Conservation (phyloP, 1,140 invertebrate species). For the Drosophila mojavensis region DNA sequence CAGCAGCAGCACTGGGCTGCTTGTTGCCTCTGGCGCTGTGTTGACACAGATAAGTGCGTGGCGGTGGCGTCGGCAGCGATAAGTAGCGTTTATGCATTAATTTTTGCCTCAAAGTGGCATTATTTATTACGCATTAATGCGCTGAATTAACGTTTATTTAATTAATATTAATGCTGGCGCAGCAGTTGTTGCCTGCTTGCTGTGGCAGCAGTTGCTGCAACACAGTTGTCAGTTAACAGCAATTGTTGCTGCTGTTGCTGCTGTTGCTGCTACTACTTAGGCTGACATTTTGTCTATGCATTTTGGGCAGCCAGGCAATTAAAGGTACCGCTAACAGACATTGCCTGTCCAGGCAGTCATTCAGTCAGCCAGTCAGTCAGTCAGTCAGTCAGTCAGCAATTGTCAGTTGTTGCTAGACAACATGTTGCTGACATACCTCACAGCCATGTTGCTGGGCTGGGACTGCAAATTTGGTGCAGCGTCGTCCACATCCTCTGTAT, state of each 20-base stretch:
- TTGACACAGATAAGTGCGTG: slow-evolving; percentile 82
- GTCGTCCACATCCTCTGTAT: slow-evolving; percentile 46
- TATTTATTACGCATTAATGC: slow-evolving; percentile 82
- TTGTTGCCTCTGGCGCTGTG: slow-evolving; percentile 57
- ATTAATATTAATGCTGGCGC: slow-evolving; percentile 81
- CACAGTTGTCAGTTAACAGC: slow-evolving; percentile 38
- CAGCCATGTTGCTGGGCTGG: slow-evolving; percentile 36
- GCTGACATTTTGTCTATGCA: slow-evolving; percentile 47
- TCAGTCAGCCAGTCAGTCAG: slow-evolving; percentile 35
- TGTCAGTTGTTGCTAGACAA: slow-evolving; percentile 53
- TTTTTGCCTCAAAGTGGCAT: slow-evolving; percentile 78
- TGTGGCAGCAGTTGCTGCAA: slow-evolving; percentile 19
- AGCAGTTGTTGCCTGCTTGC: slow-evolving; percentile 14
- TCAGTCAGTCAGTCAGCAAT: slow-evolving; percentile 33
- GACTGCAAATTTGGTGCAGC: slow-evolving; percentile 48
- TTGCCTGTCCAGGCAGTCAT: slow-evolving; percentile 37
- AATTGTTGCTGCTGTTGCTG: slow-evolving; percentile 22
- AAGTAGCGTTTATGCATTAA: slow-evolving; percentile 83
- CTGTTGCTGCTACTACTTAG: not conserved
- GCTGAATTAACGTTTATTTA: slow-evolving; percentile 83
- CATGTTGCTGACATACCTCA: slow-evolving; percentile 55
- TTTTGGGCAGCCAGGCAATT: slow-evolving; percentile 57
- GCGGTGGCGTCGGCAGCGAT: slow-evolving; percentile 67
- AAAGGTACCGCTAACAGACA: slow-evolving; percentile 58
- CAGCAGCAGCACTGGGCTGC: slow-evolving; percentile 5